phyloP scores from a whole-genome alignment of 2,888 invertebrate species.

The Ormyrus labotus region DNA sequence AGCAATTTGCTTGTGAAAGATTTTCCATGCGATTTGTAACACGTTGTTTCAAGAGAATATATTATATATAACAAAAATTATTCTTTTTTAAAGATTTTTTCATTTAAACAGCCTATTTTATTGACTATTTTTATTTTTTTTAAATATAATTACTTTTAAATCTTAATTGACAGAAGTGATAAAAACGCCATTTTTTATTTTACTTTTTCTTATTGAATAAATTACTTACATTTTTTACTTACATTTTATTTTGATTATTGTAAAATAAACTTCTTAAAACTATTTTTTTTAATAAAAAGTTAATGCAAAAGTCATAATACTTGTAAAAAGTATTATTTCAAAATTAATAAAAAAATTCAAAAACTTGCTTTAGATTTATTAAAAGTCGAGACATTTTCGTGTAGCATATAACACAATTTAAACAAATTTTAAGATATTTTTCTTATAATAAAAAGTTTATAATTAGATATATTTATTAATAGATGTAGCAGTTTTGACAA shows the following conservation, averaged over 20 bases:
- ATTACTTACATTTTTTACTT: no score
- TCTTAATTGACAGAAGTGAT: no score
- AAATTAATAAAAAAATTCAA: constrained; percentile 15
- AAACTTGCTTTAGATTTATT: constrained; percentile 29
- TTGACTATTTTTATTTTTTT: neutral
- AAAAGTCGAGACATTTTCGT: constrained; percentile 4
- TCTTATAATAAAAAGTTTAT: constrained; percentile 11
- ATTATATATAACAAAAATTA: constrained; percentile 48
- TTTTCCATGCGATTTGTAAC: constrained; percentile 53
- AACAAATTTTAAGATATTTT: constrained; percentile 37
- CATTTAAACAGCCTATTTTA: no score
- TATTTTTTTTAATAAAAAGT: no score
- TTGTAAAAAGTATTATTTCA: neutral
- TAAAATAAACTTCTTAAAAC: no score
- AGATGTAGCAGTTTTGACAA: constrained; percentile 24
- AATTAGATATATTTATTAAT: constrained; percentile 6
- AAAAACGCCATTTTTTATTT: no score
- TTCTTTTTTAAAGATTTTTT: no score
- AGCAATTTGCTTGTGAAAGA: constrained; percentile 48
- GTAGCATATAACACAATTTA: neutral
- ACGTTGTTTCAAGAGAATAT: constrained; percentile 54
- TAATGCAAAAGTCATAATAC: no score
- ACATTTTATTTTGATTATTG: no score
- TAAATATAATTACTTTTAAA: no score
- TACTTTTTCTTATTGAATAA: no score